Base-by-base conservation (phyloP, 1,140 invertebrate species). In the Daktulosphaira vitifoliae region DNA sequence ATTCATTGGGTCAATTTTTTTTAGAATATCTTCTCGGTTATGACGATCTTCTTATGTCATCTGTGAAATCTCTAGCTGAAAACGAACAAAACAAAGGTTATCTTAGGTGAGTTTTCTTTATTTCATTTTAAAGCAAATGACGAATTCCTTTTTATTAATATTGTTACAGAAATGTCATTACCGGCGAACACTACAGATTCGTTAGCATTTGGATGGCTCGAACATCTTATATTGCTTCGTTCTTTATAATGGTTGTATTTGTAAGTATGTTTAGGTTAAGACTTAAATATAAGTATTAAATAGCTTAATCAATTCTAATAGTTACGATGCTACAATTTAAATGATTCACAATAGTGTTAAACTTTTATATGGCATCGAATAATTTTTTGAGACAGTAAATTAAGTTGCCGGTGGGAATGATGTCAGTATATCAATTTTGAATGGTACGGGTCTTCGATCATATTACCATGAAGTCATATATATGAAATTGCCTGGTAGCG, bases 141-240 rank as follows among this genome's bases (percentile, higher is more conserved):
- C 29, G 29, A 6, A 11, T 46, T 20, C n/a, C 22, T 46, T 46
- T 22, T 20, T 18, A 50, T 18, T 11, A 23, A 25, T 48, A n/a
- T 16, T 48, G 44, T 48, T 48, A 46, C 70, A 90, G 95, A 71
- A 98, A 98, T 79, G 92, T 98, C 42, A 89, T 97, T 37, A 96
- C 92, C 20, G 94, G 95, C n/a, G 95, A 98, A 73, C 94, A 98
- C 76, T 99, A 96, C 76, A 85, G 95, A 67, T 99, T 99, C 78
- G 92, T 98, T 20, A 94, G 88, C 70, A 91, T 95, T 84, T 92
- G 93, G 88, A 94, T 95, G 79, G 88, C 92, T 3, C 83, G 90
- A 71, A 89, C 85, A 53, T 89, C 89, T 16, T 99, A 98, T 74
- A 78, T 98, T 37, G 88, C 90, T 29, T 94, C 96, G 8, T 89